Evolutionary conservation across 2,888 invertebrate genomes (phyloP).

Genomic region (Embidobia sp.): DNA sequence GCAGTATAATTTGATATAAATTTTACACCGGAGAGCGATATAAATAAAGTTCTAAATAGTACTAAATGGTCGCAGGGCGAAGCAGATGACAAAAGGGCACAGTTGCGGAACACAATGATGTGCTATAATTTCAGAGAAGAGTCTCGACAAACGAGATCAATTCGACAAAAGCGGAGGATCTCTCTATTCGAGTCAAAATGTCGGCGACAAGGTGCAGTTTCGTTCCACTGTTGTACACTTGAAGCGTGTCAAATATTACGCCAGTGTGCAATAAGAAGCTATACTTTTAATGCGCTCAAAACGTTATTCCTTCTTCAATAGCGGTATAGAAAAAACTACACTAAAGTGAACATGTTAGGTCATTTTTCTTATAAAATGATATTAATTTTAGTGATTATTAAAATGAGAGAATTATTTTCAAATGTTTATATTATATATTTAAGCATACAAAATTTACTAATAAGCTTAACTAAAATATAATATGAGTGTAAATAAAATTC

Average conservation of each 20-base stretch:
- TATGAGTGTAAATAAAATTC: too few relatives aligned
- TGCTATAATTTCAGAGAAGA: slow-evolving; percentile 61
- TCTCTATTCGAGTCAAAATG: slow-evolving; percentile 55
- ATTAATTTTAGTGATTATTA: too few relatives aligned
- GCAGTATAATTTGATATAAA: too few relatives aligned
- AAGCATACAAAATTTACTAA: too few relatives aligned
- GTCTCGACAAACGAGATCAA: slow-evolving; percentile 57
- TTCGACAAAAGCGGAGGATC: slow-evolving; percentile 56
- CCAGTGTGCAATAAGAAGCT: slow-evolving; percentile 13
- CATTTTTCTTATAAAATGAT: too few relatives aligned
- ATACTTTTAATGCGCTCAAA: slow-evolving; percentile 25
- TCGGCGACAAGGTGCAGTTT: slow-evolving; percentile 41
- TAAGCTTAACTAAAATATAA: too few relatives aligned
- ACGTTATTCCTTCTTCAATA: slow-evolving; percentile 7
- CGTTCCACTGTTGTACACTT: slow-evolving; percentile 50
- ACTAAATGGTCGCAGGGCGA: slow-evolving; percentile 47
- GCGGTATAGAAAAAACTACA: background rate
- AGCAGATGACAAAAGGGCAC: slow-evolving; percentile 41
- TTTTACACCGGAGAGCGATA: too few relatives aligned
- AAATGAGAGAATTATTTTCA: too few relatives aligned
- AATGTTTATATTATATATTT: too few relatives aligned
- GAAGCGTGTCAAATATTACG: slow-evolving; percentile 54
- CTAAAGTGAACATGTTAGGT: too few relatives aligned
- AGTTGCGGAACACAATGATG: slow-evolving; percentile 49
- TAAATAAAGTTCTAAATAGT: slow-evolving; percentile 43